These are phyloP conservation scores for Lasiurus borealis DNA, from an alignment of 2,113 vertebrate species.

Conservation along the genomic window DNA sequence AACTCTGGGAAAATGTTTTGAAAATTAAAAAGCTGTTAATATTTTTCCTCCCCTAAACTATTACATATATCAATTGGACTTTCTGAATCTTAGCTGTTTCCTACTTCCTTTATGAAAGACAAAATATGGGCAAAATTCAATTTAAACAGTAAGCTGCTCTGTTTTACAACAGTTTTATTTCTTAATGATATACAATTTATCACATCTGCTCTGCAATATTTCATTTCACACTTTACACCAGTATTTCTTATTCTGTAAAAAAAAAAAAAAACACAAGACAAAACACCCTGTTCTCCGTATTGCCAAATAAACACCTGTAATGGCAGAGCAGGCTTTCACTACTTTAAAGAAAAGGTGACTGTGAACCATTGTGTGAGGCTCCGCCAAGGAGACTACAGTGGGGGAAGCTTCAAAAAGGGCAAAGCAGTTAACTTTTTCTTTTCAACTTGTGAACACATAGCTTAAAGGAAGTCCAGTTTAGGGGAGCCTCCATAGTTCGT, in stretches of 20 bases:
- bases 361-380: background rate
- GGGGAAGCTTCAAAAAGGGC: background rate
- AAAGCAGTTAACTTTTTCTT: constrained; percentile 6
- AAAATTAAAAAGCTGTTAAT: background rate
- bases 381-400: background rate
- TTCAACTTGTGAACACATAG: background rate
- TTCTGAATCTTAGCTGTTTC: constrained; percentile 33
- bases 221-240: background rate
- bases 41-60: constrained; percentile 16
- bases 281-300: background rate
- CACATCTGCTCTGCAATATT: constrained; percentile 32
- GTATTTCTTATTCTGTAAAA: constrained; percentile 52
- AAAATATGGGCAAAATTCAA: constrained; percentile 35
- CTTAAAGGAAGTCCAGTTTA: constrained; percentile 42
- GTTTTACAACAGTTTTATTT: constrained; percentile 29
- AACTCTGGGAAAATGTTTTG: background rate
- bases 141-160: background rate
- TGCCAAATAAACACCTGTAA: constrained; percentile 26
- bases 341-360: constrained; percentile 52
- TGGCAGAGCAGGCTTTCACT: background rate
- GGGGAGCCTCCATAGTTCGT: background rate
- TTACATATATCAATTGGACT: background rate
- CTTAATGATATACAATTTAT: constrained; percentile 31
- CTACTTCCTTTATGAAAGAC: background rate
- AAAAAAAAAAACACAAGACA: background rate